These are phyloP conservation scores for Morbakka virulenta DNA, from an alignment of 30 jellyfish, hydroid and myxozoan genomes.

Conservation along the genomic window DNA sequence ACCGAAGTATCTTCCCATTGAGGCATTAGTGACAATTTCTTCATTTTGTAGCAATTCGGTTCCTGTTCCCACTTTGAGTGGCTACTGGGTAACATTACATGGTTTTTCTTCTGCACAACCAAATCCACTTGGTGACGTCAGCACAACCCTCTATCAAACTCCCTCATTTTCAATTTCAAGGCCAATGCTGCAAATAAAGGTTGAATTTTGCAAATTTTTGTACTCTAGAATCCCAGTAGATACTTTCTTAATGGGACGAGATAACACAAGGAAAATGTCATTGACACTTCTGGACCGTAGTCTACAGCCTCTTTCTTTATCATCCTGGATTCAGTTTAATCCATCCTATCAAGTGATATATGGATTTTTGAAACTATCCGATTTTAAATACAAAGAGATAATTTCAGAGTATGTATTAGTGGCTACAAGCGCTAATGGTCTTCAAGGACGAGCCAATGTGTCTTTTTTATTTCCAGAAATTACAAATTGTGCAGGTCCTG, in stretches of 20 bases:
- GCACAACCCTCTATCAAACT: neutral
- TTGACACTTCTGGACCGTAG: constrained; percentile 8
- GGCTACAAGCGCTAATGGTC: constrained; percentile 70
- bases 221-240: constrained; percentile 38
- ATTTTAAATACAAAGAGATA: neutral
- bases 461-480: constrained; percentile 7
- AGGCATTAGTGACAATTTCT: neutral
- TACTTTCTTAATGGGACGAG: constrained; percentile 50
- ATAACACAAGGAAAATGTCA: constrained; percentile 55
- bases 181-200: constrained; percentile 16
- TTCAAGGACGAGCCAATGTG: constrained; percentile 17
- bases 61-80: neutral
- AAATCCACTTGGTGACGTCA: neutral
- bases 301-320: constrained; percentile 12
- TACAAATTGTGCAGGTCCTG: constrained; percentile 38
- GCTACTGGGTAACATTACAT: too few relatives aligned
- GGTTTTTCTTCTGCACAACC: neutral
- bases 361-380: constrained; percentile 55
- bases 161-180: neutral
- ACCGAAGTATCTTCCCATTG: neutral
- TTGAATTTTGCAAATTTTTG: constrained; percentile 52
- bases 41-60: neutral
- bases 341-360: constrained; percentile 37
- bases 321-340: constrained; percentile 70
- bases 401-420: neutral